These are phyloP conservation scores for Oscheius sp. DNA, from an alignment of 2,888 invertebrate genomes.

Conservation along the genomic window DNA sequence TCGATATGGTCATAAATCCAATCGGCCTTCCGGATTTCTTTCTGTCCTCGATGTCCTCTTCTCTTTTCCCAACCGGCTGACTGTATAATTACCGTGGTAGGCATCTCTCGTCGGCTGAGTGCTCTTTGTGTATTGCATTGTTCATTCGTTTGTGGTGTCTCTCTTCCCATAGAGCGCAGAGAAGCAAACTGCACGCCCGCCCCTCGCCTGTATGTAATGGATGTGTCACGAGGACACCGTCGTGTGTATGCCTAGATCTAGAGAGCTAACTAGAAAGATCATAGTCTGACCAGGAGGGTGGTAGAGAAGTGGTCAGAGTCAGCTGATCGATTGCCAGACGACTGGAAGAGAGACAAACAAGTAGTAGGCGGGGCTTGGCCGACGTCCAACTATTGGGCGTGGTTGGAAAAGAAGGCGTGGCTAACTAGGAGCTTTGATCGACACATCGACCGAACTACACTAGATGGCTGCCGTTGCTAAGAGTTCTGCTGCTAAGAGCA, in stretches of 20 bases:
- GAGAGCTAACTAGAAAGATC: not conserved
- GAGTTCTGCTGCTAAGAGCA: conserved; percentile 22
- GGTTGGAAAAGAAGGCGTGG: conserved; percentile 1
- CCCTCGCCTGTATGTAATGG: not conserved
- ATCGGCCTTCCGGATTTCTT: not conserved
- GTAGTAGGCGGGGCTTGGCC: conserved; percentile 17
- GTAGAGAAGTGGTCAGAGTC: not conserved
- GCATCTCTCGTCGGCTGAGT: not conserved
- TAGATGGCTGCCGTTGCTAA: conserved; percentile 24
- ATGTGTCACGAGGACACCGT: not conserved
- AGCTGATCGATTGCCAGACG: conserved; percentile 7
- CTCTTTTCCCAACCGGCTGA: not conserved
- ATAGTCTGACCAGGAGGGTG: conserved; percentile 2
- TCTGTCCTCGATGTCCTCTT: not conserved
- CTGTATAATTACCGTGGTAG: conserved; percentile 10
- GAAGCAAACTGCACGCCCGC: conserved; percentile 5
- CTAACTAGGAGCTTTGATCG: not conserved
- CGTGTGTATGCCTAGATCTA: no score
- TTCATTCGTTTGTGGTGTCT: conserved; percentile 21
- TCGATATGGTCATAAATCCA: not conserved
- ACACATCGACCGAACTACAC: conserved; percentile 5
- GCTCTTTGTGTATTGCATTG: conserved; percentile 19
- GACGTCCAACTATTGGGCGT: conserved; percentile 1
- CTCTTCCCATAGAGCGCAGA: not conserved
- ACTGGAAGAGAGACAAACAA: not conserved